Evolutionary conservation across 53 echinoderm and acorn worm species (phyloP).

Genomic region (Luidia sarsii): DNA sequence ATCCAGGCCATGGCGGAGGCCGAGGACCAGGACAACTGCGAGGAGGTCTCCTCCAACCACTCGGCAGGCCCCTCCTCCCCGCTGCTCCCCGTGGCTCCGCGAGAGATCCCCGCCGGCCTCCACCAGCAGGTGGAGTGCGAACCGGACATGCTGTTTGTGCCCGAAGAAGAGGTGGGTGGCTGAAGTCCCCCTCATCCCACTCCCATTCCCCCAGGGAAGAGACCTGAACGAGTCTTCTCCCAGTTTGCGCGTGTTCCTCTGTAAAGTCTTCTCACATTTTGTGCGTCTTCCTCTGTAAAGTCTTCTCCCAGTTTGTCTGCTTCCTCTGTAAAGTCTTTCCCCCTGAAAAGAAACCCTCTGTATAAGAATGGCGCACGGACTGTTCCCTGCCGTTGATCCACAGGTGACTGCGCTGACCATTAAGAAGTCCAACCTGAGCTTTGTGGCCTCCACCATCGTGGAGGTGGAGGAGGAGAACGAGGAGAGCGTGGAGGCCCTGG

Average conservation of each 20-base stretch:
- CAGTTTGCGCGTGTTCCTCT: background rate
- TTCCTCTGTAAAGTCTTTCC: no score
- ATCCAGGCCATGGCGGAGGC: conserved; percentile 63
- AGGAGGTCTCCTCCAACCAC: conserved; percentile 77
- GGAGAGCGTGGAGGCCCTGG: conserved; percentile 78
- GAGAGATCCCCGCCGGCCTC: conserved; percentile 55
- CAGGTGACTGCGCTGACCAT: conserved; percentile 62
- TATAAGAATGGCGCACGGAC: no score
- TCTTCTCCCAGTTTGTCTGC: no score
- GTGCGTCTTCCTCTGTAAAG: background rate
- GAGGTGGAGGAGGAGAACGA: conserved; percentile 89
- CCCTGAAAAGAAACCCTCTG: no score
- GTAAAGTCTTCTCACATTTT: no score
- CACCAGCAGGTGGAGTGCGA: conserved; percentile 81
- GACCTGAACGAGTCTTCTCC: background rate
- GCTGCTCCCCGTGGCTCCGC: conserved; percentile 61
- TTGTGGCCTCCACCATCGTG: conserved; percentile 87
- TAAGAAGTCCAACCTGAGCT: conserved; percentile 70
- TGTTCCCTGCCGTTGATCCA: no score
- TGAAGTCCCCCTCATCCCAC: no score
- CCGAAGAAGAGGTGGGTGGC: conserved; percentile 68
- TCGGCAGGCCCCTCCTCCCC: conserved; percentile 86
- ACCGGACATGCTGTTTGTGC: conserved; percentile 76
- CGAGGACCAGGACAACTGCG: conserved; percentile 72
- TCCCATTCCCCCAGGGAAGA: background rate